Conservation (phyloP, 1,140 invertebrate species). For the Tigriopus japonicus region DNA sequence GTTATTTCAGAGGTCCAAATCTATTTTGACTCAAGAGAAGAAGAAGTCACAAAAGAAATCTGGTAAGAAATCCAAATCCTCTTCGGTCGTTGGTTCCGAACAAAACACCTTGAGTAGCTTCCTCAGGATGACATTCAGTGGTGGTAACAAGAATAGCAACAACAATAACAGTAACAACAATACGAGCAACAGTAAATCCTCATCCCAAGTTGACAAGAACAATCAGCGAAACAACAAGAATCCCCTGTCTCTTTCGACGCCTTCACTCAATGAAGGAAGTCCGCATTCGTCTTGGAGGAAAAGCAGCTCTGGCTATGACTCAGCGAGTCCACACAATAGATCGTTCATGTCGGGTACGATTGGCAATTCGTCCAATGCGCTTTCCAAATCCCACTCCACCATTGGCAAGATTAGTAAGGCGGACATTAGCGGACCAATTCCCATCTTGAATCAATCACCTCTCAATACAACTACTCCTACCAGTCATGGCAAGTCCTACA, state of each 20-base stretch:
- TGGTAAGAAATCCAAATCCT: not conserved
- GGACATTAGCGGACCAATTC: conserved; percentile 9
- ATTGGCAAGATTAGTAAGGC: not conserved
- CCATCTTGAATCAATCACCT: not conserved
- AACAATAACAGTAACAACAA: not conserved
- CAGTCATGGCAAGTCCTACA: not conserved
- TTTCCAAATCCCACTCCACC: not conserved
- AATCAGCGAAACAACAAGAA: too few species aligned
- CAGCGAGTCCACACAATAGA: too few species aligned
- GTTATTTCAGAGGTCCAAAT: conserved; percentile 64
- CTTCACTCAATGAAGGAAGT: too few species aligned
- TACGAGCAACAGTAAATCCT: not conserved
- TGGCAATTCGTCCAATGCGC: too few species aligned
- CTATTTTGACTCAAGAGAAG: conserved; percentile 41
- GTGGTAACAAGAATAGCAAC: not conserved
- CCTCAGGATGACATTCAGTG: not conserved
- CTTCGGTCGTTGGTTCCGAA: not conserved
- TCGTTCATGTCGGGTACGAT: too few species aligned
- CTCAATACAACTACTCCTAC: not conserved
- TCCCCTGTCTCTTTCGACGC: too few species aligned
- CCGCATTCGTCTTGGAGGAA: too few species aligned
- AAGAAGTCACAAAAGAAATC: conserved; percentile 1
- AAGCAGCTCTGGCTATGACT: too few species aligned
- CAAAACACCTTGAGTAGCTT: not conserved
- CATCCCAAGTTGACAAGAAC: not conserved